Percentiles rank a stretch among this genome's conserved stretches.
phyloP scores from a whole-genome alignment of 2,113 vertebrate genomes.

The Dipodomys merriami region DNA sequence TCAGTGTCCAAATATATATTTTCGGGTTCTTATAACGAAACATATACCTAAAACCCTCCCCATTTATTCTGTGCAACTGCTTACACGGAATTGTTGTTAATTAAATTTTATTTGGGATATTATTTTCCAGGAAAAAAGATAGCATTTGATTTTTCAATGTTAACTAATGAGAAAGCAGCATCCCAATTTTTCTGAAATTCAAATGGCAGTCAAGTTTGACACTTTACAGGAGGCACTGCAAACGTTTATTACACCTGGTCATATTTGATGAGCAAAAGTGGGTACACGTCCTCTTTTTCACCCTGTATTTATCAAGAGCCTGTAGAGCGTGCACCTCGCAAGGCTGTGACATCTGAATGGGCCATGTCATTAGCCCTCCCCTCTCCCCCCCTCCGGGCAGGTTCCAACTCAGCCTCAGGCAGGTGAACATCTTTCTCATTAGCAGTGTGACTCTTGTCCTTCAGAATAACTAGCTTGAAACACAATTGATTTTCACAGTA shows the following conservation, averaged over 20 bases:
- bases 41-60: neutral
- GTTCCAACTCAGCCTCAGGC: neutral
- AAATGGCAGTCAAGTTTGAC: neutral
- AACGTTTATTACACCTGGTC: neutral
- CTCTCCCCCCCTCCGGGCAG: neutral
- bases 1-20: neutral
- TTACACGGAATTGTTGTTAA: neutral
- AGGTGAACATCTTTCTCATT: neutral
- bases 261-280: neutral
- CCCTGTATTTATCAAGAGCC: neutral
- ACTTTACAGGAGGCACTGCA: neutral
- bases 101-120: neutral
- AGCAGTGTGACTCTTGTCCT: neutral
- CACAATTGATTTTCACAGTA: conserved; percentile 40
- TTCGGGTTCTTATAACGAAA: neutral
- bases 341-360: neutral
- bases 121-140: neutral
- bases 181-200: neutral
- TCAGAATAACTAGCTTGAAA: neutral
- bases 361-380: too few species aligned
- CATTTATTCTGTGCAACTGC: neutral
- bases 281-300: neutral
- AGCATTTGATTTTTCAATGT: neutral
- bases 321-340: neutral
- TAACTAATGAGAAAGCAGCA: neutral